A percentile compares a stretch with the other conserved stretches of the same genome.
phyloP scores from a whole-genome alignment of 2,113 vertebrate genomes.

The Holacanthus passer region DNA sequence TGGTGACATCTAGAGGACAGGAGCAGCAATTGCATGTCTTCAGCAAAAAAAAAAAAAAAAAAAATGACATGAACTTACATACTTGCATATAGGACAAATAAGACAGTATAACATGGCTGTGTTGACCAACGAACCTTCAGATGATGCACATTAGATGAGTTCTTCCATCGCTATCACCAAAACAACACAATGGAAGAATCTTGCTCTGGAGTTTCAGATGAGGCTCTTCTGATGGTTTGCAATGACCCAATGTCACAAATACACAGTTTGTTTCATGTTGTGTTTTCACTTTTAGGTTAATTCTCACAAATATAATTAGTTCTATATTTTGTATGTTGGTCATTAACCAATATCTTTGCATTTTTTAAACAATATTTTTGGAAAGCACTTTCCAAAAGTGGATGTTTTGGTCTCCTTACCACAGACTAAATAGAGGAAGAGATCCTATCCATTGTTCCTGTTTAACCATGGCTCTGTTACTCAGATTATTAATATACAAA shows the following conservation, averaged over 20 bases:
- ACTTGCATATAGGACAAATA: too few species aligned
- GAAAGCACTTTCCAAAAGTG: background rate
- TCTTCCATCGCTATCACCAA: background rate
- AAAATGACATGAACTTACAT: background rate
- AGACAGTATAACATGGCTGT: background rate
- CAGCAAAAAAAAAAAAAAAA: background rate
- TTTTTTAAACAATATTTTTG: background rate
- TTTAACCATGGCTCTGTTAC: background rate
- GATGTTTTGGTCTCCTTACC: background rate
- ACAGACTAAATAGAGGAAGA: background rate
- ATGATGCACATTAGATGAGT: background rate
- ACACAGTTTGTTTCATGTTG: background rate
- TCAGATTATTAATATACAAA: background rate
- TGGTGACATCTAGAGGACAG: slow-evolving; percentile 42
- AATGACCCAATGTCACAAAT: background rate
- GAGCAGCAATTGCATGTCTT: background rate
- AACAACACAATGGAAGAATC: background rate
- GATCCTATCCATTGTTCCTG: background rate
- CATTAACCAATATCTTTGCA: background rate
- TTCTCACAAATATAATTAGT: background rate
- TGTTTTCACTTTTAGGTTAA: background rate
- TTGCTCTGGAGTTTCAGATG: background rate
- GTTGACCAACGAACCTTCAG: background rate
- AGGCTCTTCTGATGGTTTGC: background rate
- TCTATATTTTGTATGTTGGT: too few species aligned